Evolutionary conservation across 2,888 invertebrate genomes (phyloP).

Genomic region (Acanthopleura granulata): DNA sequence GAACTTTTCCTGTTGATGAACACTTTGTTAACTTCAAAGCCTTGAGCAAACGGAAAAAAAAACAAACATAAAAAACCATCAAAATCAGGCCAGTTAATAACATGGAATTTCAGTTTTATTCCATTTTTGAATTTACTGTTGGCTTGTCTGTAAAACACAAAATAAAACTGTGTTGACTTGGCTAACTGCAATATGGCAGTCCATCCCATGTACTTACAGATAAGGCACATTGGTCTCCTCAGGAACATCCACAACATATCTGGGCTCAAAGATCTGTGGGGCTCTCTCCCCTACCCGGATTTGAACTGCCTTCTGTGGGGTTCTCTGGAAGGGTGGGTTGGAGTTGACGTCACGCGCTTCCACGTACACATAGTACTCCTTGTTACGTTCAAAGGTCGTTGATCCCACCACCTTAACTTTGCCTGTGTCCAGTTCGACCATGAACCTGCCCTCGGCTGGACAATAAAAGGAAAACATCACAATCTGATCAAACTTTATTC

Average conservation of each 20-base stretch:
- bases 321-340: slow-evolving; percentile 41
- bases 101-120: too few relatives aligned
- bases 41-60: too few relatives aligned
- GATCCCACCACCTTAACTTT: not conserved
- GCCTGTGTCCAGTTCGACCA: not conserved
- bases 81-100: too few relatives aligned
- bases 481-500: too few relatives aligned
- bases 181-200: too few relatives aligned
- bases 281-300: slow-evolving; percentile 98
- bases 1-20: too few relatives aligned
- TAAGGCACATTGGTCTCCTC: slow-evolving; percentile 98
- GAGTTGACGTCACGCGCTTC: slow-evolving; percentile 76
- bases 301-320: slow-evolving; percentile 61
- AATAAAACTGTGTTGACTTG: too few relatives aligned
- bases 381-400: slow-evolving; percentile 76
- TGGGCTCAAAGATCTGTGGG: slow-evolving; percentile 96
- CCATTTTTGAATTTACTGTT: too few relatives aligned
- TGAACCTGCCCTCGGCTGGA: not conserved
- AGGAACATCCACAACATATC: slow-evolving; percentile 94
- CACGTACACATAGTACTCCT: slow-evolving; percentile 96
- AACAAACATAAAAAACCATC: too few relatives aligned
- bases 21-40: too few relatives aligned
- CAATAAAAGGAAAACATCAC: too few relatives aligned
- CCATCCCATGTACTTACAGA: slow-evolving; percentile 80
- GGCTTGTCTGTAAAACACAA: too few relatives aligned